These are phyloP conservation scores for Chlorospingus flavigularis DNA, from an alignment of 2,797 vertebrate genomes.

Conservation along the genomic window DNA sequence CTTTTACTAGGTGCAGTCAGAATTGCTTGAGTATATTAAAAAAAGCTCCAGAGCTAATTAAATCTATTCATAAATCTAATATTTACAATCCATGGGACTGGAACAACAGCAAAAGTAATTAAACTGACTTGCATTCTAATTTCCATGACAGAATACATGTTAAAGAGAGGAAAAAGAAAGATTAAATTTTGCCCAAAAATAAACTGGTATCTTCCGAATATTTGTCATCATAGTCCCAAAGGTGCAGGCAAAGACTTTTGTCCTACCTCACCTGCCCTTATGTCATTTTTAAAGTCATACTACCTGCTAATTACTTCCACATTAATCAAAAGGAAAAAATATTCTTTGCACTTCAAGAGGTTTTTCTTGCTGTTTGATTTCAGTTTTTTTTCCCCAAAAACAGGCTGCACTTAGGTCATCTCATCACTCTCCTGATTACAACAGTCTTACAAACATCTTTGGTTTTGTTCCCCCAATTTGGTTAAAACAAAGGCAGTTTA, in stretches of 20 bases:
- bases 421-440: neutral
- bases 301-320: neutral
- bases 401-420: neutral
- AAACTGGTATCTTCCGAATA: neutral
- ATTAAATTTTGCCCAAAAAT: neutral
- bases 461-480: neutral
- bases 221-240: neutral
- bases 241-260: neutral
- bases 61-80: neutral
- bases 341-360: neutral
- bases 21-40: neutral
- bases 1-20: neutral
- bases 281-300: neutral
- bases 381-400: accelerated
- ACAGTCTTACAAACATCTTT: neutral
- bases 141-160: neutral
- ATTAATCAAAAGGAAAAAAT: neutral
- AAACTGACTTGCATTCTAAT: neutral
- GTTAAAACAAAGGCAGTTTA: neutral
- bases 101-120: neutral
- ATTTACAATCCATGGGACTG: neutral
- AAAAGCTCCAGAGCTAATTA: neutral
- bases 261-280: neutral
- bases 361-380: neutral
- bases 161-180: neutral